These are phyloP conservation scores for Dioctria rufipes DNA, from an alignment of 2,888 invertebrate species.

Conservation along the genomic window DNA sequence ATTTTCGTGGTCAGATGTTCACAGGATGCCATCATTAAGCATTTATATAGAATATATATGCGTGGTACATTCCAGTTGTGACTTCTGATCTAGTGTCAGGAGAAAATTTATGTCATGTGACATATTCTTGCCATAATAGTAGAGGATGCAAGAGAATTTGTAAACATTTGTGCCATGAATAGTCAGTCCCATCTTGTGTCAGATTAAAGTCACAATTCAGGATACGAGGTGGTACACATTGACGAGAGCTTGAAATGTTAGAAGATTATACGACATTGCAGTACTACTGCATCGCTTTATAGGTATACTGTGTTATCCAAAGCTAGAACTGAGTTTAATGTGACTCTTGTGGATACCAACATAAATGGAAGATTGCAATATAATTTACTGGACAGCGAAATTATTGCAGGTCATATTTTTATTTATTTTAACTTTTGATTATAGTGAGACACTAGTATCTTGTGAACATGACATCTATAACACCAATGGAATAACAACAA, in stretches of 20 bases:
- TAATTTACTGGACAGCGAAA: conserved; percentile 31
- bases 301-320: not conserved
- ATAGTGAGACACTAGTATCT: too few species aligned
- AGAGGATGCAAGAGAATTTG: conserved; percentile 11
- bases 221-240: not conserved
- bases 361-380: not conserved
- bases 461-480: too few species aligned
- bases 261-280: conserved; percentile 5
- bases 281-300: too few species aligned
- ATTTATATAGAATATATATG: not conserved
- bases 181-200: conserved; percentile 14
- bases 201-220: conserved; percentile 42
- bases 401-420: not conserved
- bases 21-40: conserved; percentile 38
- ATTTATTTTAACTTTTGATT: conserved; percentile 30
- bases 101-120: conserved; percentile 46
- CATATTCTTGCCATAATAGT: conserved; percentile 39
- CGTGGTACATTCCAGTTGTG: conserved; percentile 30
- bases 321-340: conserved; percentile 22
- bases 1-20: conserved; percentile 46
- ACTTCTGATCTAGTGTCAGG: conserved; percentile 37
- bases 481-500: not conserved
- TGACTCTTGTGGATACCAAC: conserved; percentile 26
- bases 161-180: not conserved
- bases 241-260: conserved; percentile 25